Conservation (phyloP, 2,113 vertebrate genomes). For the Actenoides lindsayi region DNA sequence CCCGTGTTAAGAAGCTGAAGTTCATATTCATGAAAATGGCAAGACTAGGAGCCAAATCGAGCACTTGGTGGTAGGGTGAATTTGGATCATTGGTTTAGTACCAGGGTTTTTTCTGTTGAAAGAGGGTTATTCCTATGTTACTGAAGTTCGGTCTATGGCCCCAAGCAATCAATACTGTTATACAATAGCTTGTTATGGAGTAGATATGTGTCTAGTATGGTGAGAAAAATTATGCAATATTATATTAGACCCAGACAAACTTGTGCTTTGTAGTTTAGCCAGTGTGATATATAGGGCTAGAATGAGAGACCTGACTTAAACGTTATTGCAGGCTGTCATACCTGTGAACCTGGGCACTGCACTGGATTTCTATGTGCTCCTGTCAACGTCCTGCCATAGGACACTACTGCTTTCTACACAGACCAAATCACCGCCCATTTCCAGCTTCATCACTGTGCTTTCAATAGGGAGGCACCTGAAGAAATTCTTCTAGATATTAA, state of each 20-base stretch:
- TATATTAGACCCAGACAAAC: not conserved
- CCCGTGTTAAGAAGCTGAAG: not conserved
- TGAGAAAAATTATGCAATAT: not conserved
- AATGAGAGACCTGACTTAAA: not conserved
- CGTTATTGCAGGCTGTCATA: not conserved
- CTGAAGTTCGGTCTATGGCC: not conserved
- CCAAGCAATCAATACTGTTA: not conserved
- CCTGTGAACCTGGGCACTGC: not conserved
- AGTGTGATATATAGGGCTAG: not conserved
- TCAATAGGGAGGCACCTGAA: not conserved
- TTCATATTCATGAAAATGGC: not conserved
- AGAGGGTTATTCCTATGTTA: not conserved
- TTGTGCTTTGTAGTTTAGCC: not conserved
- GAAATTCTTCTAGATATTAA: not conserved
- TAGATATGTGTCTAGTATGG: not conserved
- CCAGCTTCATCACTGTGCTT: not conserved
- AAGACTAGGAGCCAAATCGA: not conserved
- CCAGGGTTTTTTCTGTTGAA: not conserved
- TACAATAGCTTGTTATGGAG: no score
- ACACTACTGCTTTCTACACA: not conserved
- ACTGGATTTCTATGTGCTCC: not conserved
- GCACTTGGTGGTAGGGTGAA: not conserved
- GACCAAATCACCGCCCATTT: not conserved
- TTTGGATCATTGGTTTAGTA: not conserved
- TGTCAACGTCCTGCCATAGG: accelerated